Base-by-base conservation (phyloP, 2,797 vertebrate genomes). In the Glyptemys insculpta region DNA sequence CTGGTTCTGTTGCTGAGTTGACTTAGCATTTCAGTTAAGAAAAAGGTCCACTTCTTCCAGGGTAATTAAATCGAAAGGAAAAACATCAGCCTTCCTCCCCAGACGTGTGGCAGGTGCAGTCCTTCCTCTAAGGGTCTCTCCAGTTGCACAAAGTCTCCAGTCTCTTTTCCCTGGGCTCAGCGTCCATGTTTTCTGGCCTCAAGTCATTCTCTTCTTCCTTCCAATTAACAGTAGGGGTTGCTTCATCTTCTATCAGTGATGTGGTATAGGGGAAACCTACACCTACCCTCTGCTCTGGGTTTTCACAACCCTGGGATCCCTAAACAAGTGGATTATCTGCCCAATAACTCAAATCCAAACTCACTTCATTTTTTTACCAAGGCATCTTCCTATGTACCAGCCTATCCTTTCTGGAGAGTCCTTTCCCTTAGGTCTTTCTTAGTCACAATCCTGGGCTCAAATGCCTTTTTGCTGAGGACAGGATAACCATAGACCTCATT, bases 361-460 rank as follows among this genome's bases (percentile, higher is more conserved):
- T 82, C 0, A 6, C 54, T 91, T 0, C 0, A 41, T 78, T 59
- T 56, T 56, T 27, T 76, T 41, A 12, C 78, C 52, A 18, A 4
- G 4, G 18, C 19, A 1, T 11, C 68, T 34, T 84, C 10, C 2
- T 81, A 9, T 31, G 34, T 57, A 56, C 56, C 41, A 76, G 12
- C 12, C 11, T 81, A 44, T 83, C 85, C 0, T 79, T 89, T 89
- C 16, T 57, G 12, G 25, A 76, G 16, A 27, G 25, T 54, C 85
- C 93, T 37, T 68, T 76, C 41, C 12, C 72, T 44, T 41, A 15
- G 41, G 41, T 47, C 23, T 76, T 47, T 76, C 41, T 6, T 27
- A 44, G 68, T 12, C 21, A 23, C 11, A 74, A 12, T 44, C 68
- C 6, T 76, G 41, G 72, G 23, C 12, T 76, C 41, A 76, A 76